phyloP scores from a whole-genome alignment of 1,140 invertebrate species.

The Leptinotarsa texana region DNA sequence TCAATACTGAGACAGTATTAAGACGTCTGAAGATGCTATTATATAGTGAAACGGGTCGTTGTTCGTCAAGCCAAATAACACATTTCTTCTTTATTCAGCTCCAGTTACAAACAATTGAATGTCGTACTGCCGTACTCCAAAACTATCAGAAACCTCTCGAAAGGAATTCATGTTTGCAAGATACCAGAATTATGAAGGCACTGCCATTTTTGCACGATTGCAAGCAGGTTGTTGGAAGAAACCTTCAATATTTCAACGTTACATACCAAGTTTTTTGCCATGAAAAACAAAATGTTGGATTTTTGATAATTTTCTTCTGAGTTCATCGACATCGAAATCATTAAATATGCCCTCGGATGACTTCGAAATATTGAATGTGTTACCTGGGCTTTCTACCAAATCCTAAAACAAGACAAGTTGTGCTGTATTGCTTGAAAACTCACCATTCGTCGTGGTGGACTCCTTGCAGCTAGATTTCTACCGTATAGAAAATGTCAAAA shows the following conservation, averaged over 20 bases:
- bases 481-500: too few species aligned
- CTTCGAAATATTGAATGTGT: neutral
- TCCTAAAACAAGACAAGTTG: neutral
- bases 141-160: conserved; percentile 9
- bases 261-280: neutral
- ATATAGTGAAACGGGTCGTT: neutral
- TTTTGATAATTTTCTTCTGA: neutral
- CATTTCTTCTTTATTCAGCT: neutral
- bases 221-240: neutral
- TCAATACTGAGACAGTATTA: neutral
- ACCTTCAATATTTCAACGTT: neutral
- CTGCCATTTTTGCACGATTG: neutral
- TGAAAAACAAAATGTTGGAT: neutral
- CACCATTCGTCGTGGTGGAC: neutral
- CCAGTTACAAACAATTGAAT: neutral
- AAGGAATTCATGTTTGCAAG: conserved; percentile 6
- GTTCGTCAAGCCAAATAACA: neutral
- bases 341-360: neutral
- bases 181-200: neutral
- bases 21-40: neutral
- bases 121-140: neutral
- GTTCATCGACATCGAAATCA: neutral
- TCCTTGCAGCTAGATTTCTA: too few species aligned
- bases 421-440: neutral
- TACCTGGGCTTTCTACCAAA: neutral